Evolutionary conservation across 2,113 vertebrate genomes (phyloP).

Genomic region (Catagonus wagneri): DNA sequence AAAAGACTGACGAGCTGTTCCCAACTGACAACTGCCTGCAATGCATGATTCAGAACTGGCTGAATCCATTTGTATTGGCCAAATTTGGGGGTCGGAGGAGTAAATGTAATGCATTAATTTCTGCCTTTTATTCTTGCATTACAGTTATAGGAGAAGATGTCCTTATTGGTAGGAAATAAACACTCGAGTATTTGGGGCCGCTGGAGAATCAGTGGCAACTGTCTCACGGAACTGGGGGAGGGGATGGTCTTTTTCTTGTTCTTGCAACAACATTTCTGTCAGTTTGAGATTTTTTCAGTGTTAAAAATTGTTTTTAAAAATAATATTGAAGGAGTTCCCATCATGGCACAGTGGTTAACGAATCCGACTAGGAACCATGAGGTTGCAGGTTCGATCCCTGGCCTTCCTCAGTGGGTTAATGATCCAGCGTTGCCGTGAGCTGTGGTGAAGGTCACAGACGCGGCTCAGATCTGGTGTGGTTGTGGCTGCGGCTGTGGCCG

Average conservation of each 20-base stretch:
- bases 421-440: too few relatives aligned
- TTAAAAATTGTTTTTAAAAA: background rate
- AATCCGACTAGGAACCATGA: too few relatives aligned
- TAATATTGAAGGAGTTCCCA: background rate
- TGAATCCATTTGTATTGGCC: background rate
- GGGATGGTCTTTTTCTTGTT: background rate
- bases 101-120: background rate
- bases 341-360: too few relatives aligned
- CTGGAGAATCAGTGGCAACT: background rate
- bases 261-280: background rate
- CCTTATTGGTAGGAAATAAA: background rate
- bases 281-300: background rate
- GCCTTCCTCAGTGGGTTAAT: too few relatives aligned
- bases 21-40: background rate
- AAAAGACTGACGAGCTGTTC: background rate
- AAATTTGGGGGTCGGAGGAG: background rate
- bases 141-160: background rate
- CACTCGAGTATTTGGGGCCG: background rate
- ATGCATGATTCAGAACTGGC: background rate
- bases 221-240: background rate
- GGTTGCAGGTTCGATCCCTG: too few relatives aligned
- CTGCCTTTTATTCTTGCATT: background rate
- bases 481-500: too few relatives aligned
- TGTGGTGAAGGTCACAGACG: too few relatives aligned
- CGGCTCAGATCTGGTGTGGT: too few relatives aligned